Percentiles rank a stretch among this genome's conserved stretches.
Evolutionary conservation across 2,113 vertebrate species (phyloP).

Genomic region (Isichthys henryi): DNA sequence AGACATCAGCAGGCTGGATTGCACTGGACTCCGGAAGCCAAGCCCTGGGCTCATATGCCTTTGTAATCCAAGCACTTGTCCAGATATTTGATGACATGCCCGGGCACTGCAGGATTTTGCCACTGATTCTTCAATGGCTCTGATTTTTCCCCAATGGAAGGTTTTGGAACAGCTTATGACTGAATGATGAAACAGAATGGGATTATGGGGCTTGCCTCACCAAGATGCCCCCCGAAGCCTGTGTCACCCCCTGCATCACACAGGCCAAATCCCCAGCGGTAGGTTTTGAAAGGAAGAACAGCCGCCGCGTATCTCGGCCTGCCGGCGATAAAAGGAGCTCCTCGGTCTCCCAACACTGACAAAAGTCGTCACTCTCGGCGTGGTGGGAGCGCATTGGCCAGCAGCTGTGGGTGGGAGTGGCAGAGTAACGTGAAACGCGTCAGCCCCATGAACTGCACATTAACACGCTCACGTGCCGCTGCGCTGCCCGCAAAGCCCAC

Average conservation of each 20-base stretch:
- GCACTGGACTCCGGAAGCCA: constrained; percentile 55
- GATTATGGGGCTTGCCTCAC: not conserved
- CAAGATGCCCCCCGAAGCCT: constrained; percentile 19
- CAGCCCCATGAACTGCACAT: not conserved
- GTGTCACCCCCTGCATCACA: constrained; percentile 34
- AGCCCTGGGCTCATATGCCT: constrained; percentile 46
- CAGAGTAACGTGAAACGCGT: not conserved
- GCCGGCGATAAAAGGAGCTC: not conserved
- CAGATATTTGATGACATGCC: constrained; percentile 60
- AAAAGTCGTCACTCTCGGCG: not conserved
- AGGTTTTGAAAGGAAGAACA: not conserved
- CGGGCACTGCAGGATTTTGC: constrained; percentile 52
- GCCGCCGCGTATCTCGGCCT: not conserved
- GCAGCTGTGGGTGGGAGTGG: not conserved
- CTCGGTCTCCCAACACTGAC: not conserved
- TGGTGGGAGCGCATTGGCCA: not conserved
- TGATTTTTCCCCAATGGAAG: constrained; percentile 24
- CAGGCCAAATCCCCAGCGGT: not conserved
- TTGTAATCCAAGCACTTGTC: constrained; percentile 59
- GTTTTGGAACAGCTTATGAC: constrained; percentile 21
- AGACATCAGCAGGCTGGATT: constrained; percentile 58
- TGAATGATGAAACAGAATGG: not conserved
- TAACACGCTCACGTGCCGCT: not conserved
- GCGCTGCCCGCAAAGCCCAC: not conserved
- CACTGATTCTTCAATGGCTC: constrained; percentile 58